Base-by-base conservation (phyloP, 2,888 invertebrate species). In the Spisula subtruncata region DNA sequence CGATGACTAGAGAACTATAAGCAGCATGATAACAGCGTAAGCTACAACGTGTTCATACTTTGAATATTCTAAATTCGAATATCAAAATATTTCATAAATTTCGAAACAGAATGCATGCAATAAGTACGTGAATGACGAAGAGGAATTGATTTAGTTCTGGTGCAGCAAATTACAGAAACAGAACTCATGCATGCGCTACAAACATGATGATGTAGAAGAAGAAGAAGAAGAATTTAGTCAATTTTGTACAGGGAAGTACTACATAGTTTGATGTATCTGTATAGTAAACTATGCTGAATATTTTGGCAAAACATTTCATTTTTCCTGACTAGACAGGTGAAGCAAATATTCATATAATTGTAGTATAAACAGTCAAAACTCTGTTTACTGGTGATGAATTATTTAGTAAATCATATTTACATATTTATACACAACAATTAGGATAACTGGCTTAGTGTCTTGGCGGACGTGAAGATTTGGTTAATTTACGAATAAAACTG, bases 401-500 rank as follows among this genome's bases (percentile, higher is more conserved):
- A 25, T 66, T n/a, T 25, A 25, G 25, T n/a, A 66, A 66, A 66
- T 66, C 60, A 66, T 66, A 66, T 66, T 66, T 66, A 66, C 25
- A 60, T 66, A 66, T 25, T 25, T 25, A 66, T n/a, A 25, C 60
- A 66, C 8, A 25, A n/a, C n/a, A 66, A 66, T 25, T 25, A 66
- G n/a, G 10, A n/a, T n/a, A 66, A 66, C 60, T 25, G 25, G 60
- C n/a, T 66, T 66, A 66, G 25, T 66, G 60, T 25, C 1, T 25
- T 66, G 60, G 60, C 60, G 60, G n/a, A 25, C 10, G 10, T 66
- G 60, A n/a, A 25, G 25, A 25, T 66, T 5, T 25, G 60, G 25
- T 66, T 66, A 66, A 66, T 66, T 66, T 25, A 66, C 60, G 60
- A 66, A 66, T 66, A 66, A 66, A 66, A 66, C 10, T 66, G 60